Base-by-base conservation (phyloP, 2,797 vertebrate species). In the Somateria mollissima region DNA sequence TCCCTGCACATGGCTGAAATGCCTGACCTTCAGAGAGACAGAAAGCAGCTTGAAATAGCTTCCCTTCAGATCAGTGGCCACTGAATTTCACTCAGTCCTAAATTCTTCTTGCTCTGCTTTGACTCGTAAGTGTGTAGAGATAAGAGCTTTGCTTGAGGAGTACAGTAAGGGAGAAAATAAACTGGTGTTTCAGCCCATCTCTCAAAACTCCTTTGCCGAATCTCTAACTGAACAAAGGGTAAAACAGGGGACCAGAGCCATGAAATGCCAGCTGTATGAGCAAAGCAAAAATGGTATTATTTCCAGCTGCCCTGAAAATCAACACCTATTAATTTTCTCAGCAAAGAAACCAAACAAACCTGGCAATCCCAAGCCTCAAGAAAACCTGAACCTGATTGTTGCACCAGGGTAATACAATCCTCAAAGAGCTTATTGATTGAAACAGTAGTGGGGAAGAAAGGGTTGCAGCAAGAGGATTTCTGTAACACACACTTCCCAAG, bases 11-110 rank as follows among this genome's bases (percentile, higher is more conserved):
- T 0, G 74, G 75, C 71, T 56, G 84, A 28, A 7, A 11, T 25
- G 82, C 89, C 45, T 30, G 91, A 96, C 90, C 93, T 95, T 92
- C 94, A 83, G 61, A n/a, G 57, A 71, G 88, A 73, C 30, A 39
- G 80, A 79, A 66, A 94, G 87, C 0, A 28, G 76, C 90, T 91
- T 64, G 34, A 65, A 94, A 76, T 34, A 79, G 64, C 56, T 21
- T 20, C 76, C 60, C 15, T 51, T 45, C 84, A 24, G 69, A 88
- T 10, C 73, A 53, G 70, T 1, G 71, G 25, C 62, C 81, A 25
- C 51, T 0, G 34, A 66, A 82, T 65, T 25, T 45, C 64, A 5
- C 73, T 69, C 45, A 1, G 14, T 5, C 85, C 83, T 57, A 14
- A 43, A 73, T 41, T 71, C 37, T 70, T 83, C 41, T 58, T 37